Conservation (phyloP, 1,140 invertebrate species). For the Liolophura sinensis region DNA sequence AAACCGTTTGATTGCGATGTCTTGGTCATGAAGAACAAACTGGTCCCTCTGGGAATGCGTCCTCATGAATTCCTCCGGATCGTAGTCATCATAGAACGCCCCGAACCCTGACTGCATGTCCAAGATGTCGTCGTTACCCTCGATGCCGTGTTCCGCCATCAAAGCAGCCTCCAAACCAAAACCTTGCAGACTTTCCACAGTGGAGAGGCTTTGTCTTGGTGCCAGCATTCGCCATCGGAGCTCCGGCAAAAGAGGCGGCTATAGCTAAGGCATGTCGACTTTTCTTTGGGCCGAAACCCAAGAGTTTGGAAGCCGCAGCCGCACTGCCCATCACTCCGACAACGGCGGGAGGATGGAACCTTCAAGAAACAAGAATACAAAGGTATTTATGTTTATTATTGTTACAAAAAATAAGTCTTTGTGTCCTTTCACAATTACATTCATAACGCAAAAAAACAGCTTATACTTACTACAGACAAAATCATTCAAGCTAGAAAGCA, state of each 20-base stretch:
- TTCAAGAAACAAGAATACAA: slow-evolving; percentile 14
- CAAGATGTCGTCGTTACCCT: slow-evolving; percentile 42
- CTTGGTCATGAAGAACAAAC: slow-evolving; percentile 35
- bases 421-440: too few relatives aligned
- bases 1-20: slow-evolving; percentile 43
- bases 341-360: slow-evolving; percentile 46
- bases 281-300: slow-evolving; percentile 29
- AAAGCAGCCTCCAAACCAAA: slow-evolving; percentile 45
- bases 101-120: slow-evolving; percentile 40
- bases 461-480: too few relatives aligned
- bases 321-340: slow-evolving; percentile 49
- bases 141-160: slow-evolving; percentile 35
- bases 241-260: slow-evolving; percentile 45
- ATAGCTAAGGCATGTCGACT: slow-evolving; percentile 39
- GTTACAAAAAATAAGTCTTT: too few relatives aligned
- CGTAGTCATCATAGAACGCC: slow-evolving; percentile 42
- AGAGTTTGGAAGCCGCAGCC: slow-evolving; percentile 36
- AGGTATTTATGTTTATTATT: too few relatives aligned
- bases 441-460: too few relatives aligned
- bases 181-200: slow-evolving; percentile 41
- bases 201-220: slow-evolving; percentile 46
- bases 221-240: slow-evolving; percentile 50
- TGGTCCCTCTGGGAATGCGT: slow-evolving; percentile 11
- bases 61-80: slow-evolving; percentile 27
- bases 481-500: too few relatives aligned